A percentile compares a stretch with the other conserved stretches of the same genome.
Evolutionary conservation across 1,140 invertebrate genomes (phyloP).

Genomic region (Drosophila repletoides): DNA sequence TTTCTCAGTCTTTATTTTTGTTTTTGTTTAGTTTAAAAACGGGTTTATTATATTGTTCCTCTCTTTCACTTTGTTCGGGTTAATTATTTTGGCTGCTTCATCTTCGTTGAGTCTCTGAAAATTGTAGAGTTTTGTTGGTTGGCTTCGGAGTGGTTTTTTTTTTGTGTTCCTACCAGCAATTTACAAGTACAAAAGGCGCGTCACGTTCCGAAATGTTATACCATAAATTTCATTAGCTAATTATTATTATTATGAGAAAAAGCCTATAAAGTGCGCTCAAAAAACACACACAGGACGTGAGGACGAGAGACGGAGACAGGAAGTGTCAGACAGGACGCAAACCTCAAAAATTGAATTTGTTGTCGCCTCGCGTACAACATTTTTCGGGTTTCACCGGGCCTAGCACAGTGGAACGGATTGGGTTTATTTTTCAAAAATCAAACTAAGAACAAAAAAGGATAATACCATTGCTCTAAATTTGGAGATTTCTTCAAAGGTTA

Average conservation of each 20-base stretch:
- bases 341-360: conserved; percentile 60
- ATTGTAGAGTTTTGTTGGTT: conserved; percentile 36
- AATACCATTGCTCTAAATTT: no score
- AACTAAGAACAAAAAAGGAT: no score
- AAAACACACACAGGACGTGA: no score
- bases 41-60: conserved; percentile 13
- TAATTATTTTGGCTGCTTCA: conserved; percentile 49
- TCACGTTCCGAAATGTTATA: conserved; percentile 2
- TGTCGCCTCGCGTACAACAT: conserved; percentile 33
- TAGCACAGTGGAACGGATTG: not conserved
- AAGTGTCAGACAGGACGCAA: conserved; percentile 42
- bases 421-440: no score
- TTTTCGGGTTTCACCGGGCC: conserved; percentile 50
- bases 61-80: conserved; percentile 5
- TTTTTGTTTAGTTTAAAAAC: conserved; percentile 3
- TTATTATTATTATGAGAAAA: conserved; percentile 28
- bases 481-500: no score
- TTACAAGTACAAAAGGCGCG: conserved; percentile 60
- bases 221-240: conserved; percentile 57
- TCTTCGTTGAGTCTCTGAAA: conserved; percentile 49
- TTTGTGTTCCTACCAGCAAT: conserved; percentile 33
- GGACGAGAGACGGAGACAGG: conserved; percentile 22
- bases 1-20: conserved; percentile 21
- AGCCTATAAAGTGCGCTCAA: conserved; percentile 23
- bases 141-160: not conserved